Evolutionary conservation across 2,797 vertebrate genomes (phyloP).

Genomic region (Petrocephalus sullivani): DNA sequence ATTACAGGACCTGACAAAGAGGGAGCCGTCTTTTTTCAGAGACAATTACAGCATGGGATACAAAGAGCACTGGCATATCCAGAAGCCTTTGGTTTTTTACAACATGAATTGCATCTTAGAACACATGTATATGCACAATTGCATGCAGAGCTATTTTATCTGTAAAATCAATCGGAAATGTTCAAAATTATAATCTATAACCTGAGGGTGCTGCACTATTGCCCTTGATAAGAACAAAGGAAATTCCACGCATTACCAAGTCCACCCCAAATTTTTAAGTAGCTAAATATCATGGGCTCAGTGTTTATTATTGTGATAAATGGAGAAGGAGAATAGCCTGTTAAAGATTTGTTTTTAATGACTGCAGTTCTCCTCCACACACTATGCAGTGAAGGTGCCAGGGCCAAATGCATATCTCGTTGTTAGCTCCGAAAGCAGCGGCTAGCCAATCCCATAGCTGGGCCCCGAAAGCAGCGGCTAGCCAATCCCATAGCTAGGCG

Average conservation of each 20-base stretch:
- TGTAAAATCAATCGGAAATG: not conserved
- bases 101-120: slow-evolving; percentile 9
- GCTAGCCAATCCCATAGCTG: not conserved
- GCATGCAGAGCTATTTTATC: not conserved
- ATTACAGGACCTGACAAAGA: slow-evolving; percentile 40
- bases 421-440: not conserved
- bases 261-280: not conserved
- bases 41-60: slow-evolving; percentile 19
- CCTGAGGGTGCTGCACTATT: not conserved
- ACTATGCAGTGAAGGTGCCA: not conserved
- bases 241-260: not conserved
- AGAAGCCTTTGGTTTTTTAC: not conserved
- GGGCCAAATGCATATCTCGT: not conserved
- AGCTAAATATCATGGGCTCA: not conserved
- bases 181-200: not conserved
- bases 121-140: slow-evolving; percentile 3
- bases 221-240: not conserved
- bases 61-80: slow-evolving; percentile 7
- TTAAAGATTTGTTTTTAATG: not conserved
- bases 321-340: too few relatives aligned
- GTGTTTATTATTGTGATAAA: not conserved
- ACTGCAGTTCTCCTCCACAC: not conserved
- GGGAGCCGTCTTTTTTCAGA: not conserved
- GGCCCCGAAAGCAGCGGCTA: not conserved
- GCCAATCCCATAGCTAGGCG: not conserved